Percentiles rank a stretch among this genome's conserved stretches.
These are phyloP conservation scores for Geopemphigus sp. DNA, from an alignment of 1,140 invertebrate genomes.

Conservation along the genomic window DNA sequence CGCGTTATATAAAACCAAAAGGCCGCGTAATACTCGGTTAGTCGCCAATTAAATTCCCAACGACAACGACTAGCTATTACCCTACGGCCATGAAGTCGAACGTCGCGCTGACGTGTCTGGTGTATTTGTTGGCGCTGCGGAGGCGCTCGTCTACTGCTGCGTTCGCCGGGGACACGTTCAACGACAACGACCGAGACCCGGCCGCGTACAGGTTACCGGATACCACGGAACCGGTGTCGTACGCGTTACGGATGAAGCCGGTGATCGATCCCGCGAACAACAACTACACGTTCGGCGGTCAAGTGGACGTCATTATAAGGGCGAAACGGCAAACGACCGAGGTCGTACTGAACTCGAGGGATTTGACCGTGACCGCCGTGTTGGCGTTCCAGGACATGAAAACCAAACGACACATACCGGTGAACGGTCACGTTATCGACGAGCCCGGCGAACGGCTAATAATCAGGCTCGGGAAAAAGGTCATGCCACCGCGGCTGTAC, in stretches of 20 bases:
- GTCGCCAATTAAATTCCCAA: not conserved
- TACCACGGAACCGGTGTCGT: conserved; percentile 28
- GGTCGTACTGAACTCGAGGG: conserved; percentile 33
- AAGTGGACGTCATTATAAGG: not conserved
- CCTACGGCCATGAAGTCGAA: not conserved
- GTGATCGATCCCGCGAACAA: not conserved
- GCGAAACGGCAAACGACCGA: not conserved
- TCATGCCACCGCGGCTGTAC: conserved; percentile 54
- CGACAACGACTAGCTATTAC: no score
- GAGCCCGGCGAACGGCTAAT: conserved; percentile 47
- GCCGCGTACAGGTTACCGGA: conserved; percentile 32
- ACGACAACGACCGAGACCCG: no score
- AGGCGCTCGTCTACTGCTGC: no score
- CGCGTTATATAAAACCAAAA: no score
- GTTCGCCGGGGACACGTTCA: accelerated
- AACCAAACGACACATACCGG: not conserved
- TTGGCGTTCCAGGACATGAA: not conserved
- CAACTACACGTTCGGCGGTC: not conserved
- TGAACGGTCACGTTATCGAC: not conserved
- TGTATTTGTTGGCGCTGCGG: not conserved
- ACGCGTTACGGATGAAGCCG: conserved; percentile 33
- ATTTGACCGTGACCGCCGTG: conserved; percentile 3
- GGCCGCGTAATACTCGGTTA: not conserved
- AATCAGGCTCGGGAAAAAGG: conserved; percentile 55
- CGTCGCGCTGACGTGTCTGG: not conserved